Conservation (phyloP, 2,888 invertebrate species). For the Parnassius apollo region DNA sequence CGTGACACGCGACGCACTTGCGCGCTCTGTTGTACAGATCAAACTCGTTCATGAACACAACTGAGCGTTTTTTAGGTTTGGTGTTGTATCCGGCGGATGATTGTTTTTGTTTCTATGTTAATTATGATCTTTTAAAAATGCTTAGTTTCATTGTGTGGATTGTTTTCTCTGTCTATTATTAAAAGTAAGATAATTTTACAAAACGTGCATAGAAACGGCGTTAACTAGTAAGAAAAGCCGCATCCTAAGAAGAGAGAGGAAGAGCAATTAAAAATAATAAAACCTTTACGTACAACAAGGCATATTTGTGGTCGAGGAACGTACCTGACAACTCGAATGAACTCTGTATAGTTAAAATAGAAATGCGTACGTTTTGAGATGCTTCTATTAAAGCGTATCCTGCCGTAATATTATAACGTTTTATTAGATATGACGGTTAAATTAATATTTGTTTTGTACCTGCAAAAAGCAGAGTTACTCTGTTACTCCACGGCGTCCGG, state of each 20-base stretch:
- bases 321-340: neutral
- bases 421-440: constrained; percentile 25
- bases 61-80: constrained; percentile 31
- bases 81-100: constrained; percentile 30
- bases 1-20: constrained; percentile 27
- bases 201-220: constrained; percentile 31
- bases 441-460: constrained; percentile 27
- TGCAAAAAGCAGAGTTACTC: constrained; percentile 29
- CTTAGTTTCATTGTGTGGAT: constrained; percentile 28
- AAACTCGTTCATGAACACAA: constrained; percentile 24
- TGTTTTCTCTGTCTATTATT: constrained; percentile 26
- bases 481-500: constrained; percentile 29
- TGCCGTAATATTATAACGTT: constrained; percentile 34
- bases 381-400: constrained; percentile 36
- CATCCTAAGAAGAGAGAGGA: constrained; percentile 20
- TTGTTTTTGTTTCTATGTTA: constrained; percentile 28
- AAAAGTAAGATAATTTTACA: constrained; percentile 31
- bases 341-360: constrained; percentile 14
- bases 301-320: constrained; percentile 18
- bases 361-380: constrained; percentile 38
- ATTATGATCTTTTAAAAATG: constrained; percentile 25
- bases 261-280: neutral
- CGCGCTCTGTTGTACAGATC: constrained; percentile 24
- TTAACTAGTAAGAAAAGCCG: constrained; percentile 28
- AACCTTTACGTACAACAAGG: constrained; percentile 14